Percentiles rank a stretch among this genome's conserved stretches.
Conservation (phyloP, 2,888 invertebrate genomes). For the Luffia ferchaultella region DNA sequence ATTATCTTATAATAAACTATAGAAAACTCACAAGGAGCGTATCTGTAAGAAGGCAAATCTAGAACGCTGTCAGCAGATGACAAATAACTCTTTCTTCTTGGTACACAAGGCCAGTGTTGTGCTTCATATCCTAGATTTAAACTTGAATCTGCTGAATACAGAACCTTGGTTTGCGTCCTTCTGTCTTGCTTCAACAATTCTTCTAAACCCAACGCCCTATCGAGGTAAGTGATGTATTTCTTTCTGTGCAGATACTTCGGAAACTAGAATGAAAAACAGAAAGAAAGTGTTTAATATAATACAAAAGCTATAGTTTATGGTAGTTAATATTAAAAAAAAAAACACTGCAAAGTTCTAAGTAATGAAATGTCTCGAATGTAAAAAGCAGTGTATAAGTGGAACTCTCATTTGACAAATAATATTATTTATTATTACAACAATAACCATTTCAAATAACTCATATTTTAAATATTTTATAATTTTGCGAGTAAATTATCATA, state of each 20-base stretch:
- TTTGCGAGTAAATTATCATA: too few species aligned
- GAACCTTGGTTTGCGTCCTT: not conserved
- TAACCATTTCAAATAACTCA: too few species aligned
- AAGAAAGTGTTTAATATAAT: too few species aligned
- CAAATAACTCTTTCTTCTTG: conserved; percentile 32
- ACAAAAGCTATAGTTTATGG: too few species aligned
- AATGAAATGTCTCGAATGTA: too few species aligned
- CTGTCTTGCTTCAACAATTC: conserved; percentile 14
- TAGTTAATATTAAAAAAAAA: too few species aligned
- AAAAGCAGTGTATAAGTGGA: too few species aligned
- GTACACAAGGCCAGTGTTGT: conserved; percentile 43
- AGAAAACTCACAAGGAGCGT: conserved; percentile 39
- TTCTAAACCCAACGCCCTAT: conserved; percentile 35
- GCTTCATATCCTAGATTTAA: conserved; percentile 11
- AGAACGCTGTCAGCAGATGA: conserved; percentile 44
- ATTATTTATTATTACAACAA: too few species aligned
- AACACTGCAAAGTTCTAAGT: too few species aligned
- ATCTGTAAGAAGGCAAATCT: conserved; percentile 43
- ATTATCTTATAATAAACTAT: too few species aligned
- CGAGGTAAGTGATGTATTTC: conserved; percentile 31
- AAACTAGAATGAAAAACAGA: conserved; percentile 25
- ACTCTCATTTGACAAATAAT: too few species aligned
- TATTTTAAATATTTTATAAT: too few species aligned
- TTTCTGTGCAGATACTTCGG: conserved; percentile 30
- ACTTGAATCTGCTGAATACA: conserved; percentile 4